phyloP scores from a whole-genome alignment of 2,888 invertebrate genomes.

The Drosophila demipolita region DNA sequence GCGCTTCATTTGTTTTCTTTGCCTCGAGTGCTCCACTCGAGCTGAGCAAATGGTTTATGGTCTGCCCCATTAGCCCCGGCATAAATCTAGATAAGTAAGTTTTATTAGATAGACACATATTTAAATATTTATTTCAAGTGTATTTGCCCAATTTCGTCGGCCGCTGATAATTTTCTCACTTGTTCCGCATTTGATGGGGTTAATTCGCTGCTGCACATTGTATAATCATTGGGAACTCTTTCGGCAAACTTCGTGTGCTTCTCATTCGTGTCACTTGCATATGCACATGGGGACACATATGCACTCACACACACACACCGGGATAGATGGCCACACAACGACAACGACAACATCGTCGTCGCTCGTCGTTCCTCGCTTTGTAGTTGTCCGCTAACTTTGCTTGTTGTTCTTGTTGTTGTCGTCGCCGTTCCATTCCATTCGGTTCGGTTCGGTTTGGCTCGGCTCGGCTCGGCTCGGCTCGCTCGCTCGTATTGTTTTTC shows the following conservation, averaged over 20 bases:
- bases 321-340: conserved; percentile 54
- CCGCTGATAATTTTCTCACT: conserved; percentile 22
- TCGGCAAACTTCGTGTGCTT: conserved; percentile 50
- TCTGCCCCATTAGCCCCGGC: conserved; percentile 36
- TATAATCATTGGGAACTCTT: conserved; percentile 63
- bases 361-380: conserved; percentile 62
- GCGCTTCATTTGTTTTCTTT: conserved; percentile 24
- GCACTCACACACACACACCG: conserved; percentile 23
- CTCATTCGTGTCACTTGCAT: conserved; percentile 42
- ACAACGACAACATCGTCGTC: conserved; percentile 33
- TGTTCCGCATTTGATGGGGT: conserved; percentile 51
- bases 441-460: conserved; percentile 9
- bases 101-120: conserved; percentile 1
- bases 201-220: conserved; percentile 70
- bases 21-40: conserved; percentile 27
- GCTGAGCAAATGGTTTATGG: conserved; percentile 44
- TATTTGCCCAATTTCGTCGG: background rate
- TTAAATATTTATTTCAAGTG: background rate
- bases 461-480: conserved; percentile 9
- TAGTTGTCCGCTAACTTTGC: conserved; percentile 38
- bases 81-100: conserved; percentile 27
- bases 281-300: conserved; percentile 18
- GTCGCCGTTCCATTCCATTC: conserved; percentile 6
- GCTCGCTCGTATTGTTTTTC: conserved; percentile 47
- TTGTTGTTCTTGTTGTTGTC: conserved; percentile 9